A percentile compares a stretch with the other conserved stretches of the same genome.
Evolutionary conservation across 1,140 invertebrate species (phyloP).

Genomic region (Drosophila littoralis): DNA sequence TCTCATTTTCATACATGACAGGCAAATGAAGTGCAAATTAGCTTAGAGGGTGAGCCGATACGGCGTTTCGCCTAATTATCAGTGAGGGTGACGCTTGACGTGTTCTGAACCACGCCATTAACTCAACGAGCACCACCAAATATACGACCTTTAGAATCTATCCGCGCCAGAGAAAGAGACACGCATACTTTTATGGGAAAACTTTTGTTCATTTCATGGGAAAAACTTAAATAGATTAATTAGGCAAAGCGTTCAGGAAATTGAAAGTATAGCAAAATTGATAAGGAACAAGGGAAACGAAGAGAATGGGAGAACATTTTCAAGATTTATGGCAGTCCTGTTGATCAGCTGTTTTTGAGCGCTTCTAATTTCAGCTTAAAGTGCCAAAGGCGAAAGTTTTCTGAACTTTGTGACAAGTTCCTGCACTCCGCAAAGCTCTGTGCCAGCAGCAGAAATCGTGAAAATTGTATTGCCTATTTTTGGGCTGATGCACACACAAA

Average conservation of each 20-base stretch:
- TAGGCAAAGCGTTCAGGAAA: slow-evolving; percentile 77
- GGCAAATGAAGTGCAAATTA: slow-evolving; percentile 81
- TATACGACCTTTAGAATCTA: background rate
- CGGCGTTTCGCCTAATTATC: slow-evolving; percentile 66
- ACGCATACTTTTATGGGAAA: slow-evolving; percentile 72
- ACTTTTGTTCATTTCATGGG: slow-evolving; percentile 77
- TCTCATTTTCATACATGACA: background rate
- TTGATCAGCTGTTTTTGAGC: slow-evolving; percentile 55
- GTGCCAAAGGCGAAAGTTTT: slow-evolving; percentile 60
- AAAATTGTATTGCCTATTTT: slow-evolving; percentile 72
- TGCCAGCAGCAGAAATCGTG: slow-evolving; percentile 43
- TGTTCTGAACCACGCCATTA: slow-evolving; percentile 32
- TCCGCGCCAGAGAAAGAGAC: slow-evolving; percentile 2
- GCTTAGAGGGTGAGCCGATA: slow-evolving; percentile 57
- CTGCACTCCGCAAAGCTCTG: slow-evolving; percentile 6
- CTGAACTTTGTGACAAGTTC: slow-evolving; percentile 64
- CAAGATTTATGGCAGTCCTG: slow-evolving; percentile 47
- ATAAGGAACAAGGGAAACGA: slow-evolving; percentile 36
- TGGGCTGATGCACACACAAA: background rate
- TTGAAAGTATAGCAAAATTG: slow-evolving; percentile 50
- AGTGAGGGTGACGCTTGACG: slow-evolving; percentile 58
- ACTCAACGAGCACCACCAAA: background rate
- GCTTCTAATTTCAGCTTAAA: slow-evolving; percentile 43
- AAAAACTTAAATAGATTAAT: slow-evolving; percentile 81
- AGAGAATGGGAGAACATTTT: slow-evolving; percentile 26